A percentile compares a stretch with the other conserved stretches of the same genome.
These are phyloP conservation scores for Synanthedon vespiformis DNA, from an alignment of 2,888 invertebrate species.

Conservation along the genomic window DNA sequence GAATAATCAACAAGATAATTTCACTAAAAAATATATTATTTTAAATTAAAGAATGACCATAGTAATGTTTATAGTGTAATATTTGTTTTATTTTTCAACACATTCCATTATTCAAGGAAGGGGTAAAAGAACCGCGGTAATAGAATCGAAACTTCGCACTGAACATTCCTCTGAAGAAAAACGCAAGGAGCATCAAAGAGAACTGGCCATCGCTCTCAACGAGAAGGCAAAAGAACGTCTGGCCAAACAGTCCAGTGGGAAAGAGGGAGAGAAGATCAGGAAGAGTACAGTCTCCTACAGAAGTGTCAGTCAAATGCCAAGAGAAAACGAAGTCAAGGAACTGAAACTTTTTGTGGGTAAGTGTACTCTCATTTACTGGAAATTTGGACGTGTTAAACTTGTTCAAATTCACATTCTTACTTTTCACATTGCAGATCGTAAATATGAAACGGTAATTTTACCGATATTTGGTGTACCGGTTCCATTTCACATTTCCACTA, in stretches of 20 bases:
- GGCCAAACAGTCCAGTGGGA: slow-evolving; percentile 87
- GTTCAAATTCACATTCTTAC: background rate
- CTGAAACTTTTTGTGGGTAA: slow-evolving; percentile 94
- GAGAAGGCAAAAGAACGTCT: slow-evolving; percentile 93
- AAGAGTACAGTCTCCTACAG: slow-evolving; percentile 98
- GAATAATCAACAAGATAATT: too few species aligned
- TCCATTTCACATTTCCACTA: slow-evolving; percentile 98
- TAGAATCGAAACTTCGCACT: slow-evolving; percentile 92
- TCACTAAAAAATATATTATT: too few species aligned
- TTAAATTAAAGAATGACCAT: too few species aligned
- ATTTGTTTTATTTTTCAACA: background rate
- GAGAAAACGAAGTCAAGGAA: slow-evolving; percentile 92
- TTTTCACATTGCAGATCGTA: slow-evolving; percentile 77
- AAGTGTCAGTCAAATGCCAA: slow-evolving; percentile 90
- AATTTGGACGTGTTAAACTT: too few species aligned
- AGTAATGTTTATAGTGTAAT: background rate
- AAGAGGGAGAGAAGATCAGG: slow-evolving; percentile 88
- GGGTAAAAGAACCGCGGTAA: slow-evolving; percentile 89
- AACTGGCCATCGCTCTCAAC: slow-evolving; percentile 90
- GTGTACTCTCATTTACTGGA: slow-evolving; percentile 20
- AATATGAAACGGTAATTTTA: slow-evolving; percentile 98
- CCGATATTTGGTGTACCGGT: slow-evolving; percentile 97
- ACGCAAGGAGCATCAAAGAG: slow-evolving; percentile 95
- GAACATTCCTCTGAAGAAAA: slow-evolving; percentile 98
- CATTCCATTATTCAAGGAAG: slow-evolving; percentile 46